Percentiles rank a stretch among this genome's conserved stretches.
Conservation (phyloP, 2,113 vertebrate species). For the Miniopterus natalensis region DNA sequence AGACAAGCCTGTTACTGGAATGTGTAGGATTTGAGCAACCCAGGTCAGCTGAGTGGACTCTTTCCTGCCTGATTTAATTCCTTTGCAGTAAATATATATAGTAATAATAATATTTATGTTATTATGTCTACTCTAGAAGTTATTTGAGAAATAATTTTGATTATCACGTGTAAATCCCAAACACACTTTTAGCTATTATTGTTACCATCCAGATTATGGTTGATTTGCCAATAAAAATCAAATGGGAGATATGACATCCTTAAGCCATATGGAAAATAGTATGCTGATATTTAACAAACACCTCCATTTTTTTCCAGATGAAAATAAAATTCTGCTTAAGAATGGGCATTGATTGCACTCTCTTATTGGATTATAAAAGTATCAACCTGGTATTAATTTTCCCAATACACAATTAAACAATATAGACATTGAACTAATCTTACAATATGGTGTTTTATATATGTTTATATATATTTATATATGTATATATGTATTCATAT, state of each 20-base stretch:
- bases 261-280: background rate
- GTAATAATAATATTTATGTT: background rate
- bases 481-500: too few species aligned
- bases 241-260: background rate
- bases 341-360: background rate
- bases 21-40: background rate
- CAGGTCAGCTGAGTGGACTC: background rate
- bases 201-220: background rate
- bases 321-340: background rate
- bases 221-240: background rate
- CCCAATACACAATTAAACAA: background rate
- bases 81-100: background rate
- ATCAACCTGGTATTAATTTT: background rate
- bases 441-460: background rate
- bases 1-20: background rate
- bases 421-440: background rate
- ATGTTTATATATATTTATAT: background rate
- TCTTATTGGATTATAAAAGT: background rate
- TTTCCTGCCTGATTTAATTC: background rate
- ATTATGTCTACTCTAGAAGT: background rate
- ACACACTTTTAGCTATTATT: background rate
- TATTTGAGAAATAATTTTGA: constrained; percentile 22
- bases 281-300: background rate
- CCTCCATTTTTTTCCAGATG: background rate
- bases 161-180: background rate